Evolutionary conservation across 2,797 vertebrate species (phyloP), one percentile per base, ranked within the genome.

Genomic region (Xiphorhynchus erythropygius): DNA sequence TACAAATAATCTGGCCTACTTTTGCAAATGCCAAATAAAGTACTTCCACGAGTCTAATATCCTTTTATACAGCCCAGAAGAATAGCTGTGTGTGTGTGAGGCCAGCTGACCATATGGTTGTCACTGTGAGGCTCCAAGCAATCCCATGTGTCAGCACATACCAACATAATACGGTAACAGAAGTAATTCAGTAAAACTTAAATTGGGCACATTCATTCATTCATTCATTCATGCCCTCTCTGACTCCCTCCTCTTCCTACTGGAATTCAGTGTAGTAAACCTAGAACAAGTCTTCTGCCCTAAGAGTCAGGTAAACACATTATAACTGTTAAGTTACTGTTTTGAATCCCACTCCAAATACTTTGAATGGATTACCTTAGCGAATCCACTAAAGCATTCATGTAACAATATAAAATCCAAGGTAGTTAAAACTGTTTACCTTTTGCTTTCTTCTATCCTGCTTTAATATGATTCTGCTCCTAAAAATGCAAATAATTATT

Each of bases 381-480:
- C 52, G 30, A 84, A 89, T 27, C 16, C 39, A 42, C 35, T 33
- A n/a, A 80, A 90, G 15, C 6, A 78, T 83, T 77, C 53, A 46
- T n/a, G 10, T 35, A 77, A 67, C 27, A 59, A 30, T 32, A 63
- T 32, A 62, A 89, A 79, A 89, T 47, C 11, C 55, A 62, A 11
- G 27, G 60, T 23, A 27, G 23, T n/a, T 80, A 62, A 32, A 87
- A 64, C 13, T 8, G 7, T 77, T 97, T 97, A 98, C 98, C 97
- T 98, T 98, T 93, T 98, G 98, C 53, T 97, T 98, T 94, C 93
- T 97, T 53, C 74, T 97, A 93, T 98, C 97, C 65, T 98, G 97
- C 25, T 97, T 97, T 88, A 97, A 73, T 69, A 98, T 89, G 77
- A 98, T 46, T 83, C 98, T 96, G 86, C 91, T 96, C 92, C 98